A percentile compares a stretch with the other conserved stretches of the same genome.
Evolutionary conservation across 1,140 invertebrate genomes (phyloP).

Genomic region (Pogonognathellus flavescens): DNA sequence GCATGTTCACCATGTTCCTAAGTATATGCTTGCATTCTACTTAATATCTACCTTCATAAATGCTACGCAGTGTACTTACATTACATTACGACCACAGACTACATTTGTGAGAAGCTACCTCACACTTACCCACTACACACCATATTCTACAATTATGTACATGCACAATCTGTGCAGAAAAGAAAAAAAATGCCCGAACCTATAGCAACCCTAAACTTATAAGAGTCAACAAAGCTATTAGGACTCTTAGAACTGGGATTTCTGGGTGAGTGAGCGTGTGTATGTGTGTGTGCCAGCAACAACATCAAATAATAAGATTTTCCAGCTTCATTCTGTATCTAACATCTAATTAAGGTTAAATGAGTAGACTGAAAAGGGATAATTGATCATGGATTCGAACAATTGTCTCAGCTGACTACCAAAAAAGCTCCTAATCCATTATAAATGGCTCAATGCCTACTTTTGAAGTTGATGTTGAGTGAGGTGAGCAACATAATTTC

Average conservation of each 20-base stretch:
- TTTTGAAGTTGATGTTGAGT: constrained; percentile 2
- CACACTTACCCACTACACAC: too few relatives aligned
- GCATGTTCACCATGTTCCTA: constrained; percentile 28
- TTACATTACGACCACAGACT: too few relatives aligned
- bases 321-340: background rate
- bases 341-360: constrained; percentile 30
- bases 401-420: constrained; percentile 15
- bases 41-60: constrained; percentile 26
- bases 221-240: background rate
- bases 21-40: constrained; percentile 24
- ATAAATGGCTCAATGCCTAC: background rate
- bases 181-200: background rate
- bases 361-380: constrained; percentile 25
- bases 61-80: background rate
- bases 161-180: constrained; percentile 9
- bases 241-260: background rate
- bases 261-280: background rate
- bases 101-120: background rate
- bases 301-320: background rate
- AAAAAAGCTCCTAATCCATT: constrained; percentile 19
- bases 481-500: background rate
- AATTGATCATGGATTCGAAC: constrained; percentile 30
- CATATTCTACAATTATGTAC: background rate
- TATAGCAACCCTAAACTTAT: too few relatives aligned
- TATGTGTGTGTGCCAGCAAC: background rate